Percentiles rank a stretch among this genome's conserved stretches.
phyloP scores from a whole-genome alignment of 2,888 invertebrate species.

The Nemotelus nigrinus region DNA sequence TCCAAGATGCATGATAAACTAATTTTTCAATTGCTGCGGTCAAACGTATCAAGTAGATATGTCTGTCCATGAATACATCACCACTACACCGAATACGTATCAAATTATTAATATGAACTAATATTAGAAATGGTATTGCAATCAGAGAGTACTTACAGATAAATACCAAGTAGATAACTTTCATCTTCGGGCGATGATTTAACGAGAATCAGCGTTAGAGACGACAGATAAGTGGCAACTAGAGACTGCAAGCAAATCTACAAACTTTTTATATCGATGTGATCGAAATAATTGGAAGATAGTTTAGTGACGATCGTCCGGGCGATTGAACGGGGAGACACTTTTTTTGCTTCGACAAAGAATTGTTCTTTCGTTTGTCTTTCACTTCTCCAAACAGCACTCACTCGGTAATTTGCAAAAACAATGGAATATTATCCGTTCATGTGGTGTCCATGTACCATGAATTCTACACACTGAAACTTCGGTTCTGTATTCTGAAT shows the following conservation, averaged over 20 bases:
- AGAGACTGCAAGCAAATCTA: constrained; percentile 44
- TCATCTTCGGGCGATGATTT: constrained; percentile 52
- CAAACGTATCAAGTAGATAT: no score
- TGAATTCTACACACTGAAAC: no score
- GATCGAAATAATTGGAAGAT: constrained; percentile 20
- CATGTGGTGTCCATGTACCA: neutral
- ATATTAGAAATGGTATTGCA: no score
- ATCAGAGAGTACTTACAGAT: constrained; percentile 52
- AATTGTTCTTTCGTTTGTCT: constrained; percentile 4
- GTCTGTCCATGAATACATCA: no score
- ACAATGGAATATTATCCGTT: constrained; percentile 23
- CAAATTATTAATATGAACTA: neutral
- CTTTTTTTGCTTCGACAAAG: constrained; percentile 34
- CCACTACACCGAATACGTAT: no score
- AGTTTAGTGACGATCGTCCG: constrained; percentile 18
- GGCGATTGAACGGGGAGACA: constrained; percentile 38
- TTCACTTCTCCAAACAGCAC: constrained; percentile 33
- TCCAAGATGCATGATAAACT: no score
- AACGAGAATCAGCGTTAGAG: constrained; percentile 1
- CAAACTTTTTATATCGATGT: constrained; percentile 49
- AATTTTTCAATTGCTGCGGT: no score
- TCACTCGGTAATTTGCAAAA: constrained; percentile 34
- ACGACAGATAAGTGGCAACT: constrained; percentile 46
- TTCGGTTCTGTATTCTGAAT: neutral
- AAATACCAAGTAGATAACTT: constrained; percentile 52